Base-by-base conservation (phyloP, 2,888 invertebrate genomes). In the Polyploca ridens region DNA sequence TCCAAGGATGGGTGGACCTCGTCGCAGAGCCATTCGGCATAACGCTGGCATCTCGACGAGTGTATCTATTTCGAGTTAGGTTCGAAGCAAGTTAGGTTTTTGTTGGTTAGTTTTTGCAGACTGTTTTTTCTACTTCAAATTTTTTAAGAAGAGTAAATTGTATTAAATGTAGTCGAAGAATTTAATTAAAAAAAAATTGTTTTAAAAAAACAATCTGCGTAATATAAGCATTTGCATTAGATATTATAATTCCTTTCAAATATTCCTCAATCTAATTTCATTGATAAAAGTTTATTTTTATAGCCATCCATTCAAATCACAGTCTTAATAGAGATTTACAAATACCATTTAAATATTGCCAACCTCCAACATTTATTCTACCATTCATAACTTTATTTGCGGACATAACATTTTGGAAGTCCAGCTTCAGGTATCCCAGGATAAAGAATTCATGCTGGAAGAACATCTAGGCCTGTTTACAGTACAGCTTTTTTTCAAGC, bases 1-100 rank as follows among this genome's bases (percentile, higher is more conserved):
- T 97, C 97, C 85, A 97, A 88, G 66, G 97, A 97, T 3, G 97
- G 97, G 82, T 97, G 97, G 63, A 96, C 95, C 81, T 97, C 97
- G 82, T 96, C 96, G 88, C 98, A 96, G 73, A 98, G 95, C 91
- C 96, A 96, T 82, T 98, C 98, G 71, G 96, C 95, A 95, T 97
- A 99, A 73, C 97, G 96, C 91, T 97, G 96, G 88, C 98, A 96
- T 84, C 97, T 96, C 86, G 97, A 96, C 89, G 97, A 97, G 95
- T 97, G 97, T 87, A 97, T 97, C 98, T 98, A 96, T 65, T 88
- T 87, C 93, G 68, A 89, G 87, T 88, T 88, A 86, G 88, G 88
- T 71, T 86, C 83, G 74, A 85, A 86, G 89, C 86, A 91, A 91
- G 95, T 95, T 95, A 95, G 92, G 78, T 73, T 93, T 91, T 73